Evolutionary conservation across 2,113 vertebrate genomes (phyloP).

Genomic region (Sakesphorus luctuosus): DNA sequence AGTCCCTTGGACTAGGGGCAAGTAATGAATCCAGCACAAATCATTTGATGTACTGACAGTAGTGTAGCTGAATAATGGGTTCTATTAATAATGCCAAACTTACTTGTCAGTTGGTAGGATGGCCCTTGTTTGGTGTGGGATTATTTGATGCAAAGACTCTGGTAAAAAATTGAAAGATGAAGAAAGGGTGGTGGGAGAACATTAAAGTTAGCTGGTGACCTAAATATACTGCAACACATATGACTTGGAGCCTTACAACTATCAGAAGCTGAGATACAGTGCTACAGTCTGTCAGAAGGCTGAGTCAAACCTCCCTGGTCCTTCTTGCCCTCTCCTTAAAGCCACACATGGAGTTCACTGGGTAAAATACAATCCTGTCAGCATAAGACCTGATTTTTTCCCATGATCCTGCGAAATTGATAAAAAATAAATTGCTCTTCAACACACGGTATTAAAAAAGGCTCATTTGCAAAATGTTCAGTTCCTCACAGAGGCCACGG

Average conservation of each 20-base stretch:
- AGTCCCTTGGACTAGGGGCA: constrained; percentile 21
- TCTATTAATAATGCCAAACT: constrained; percentile 19
- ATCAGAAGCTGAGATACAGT: neutral
- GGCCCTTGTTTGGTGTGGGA: neutral
- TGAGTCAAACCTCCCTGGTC: neutral
- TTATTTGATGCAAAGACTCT: neutral
- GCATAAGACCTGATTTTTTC: neutral
- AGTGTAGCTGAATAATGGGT: constrained; percentile 33
- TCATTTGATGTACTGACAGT: constrained; percentile 32
- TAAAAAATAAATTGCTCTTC: neutral
- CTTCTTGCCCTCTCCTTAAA: neutral
- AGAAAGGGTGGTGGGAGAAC: neutral
- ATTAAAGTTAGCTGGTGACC: neutral
- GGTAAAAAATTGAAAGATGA: neutral
- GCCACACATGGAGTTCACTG: neutral
- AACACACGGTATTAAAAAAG: neutral
- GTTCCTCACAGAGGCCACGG: neutral
- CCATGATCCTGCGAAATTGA: neutral
- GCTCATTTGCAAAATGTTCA: constrained; percentile 9
- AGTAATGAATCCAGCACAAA: constrained; percentile 60
- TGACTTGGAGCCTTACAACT: neutral
- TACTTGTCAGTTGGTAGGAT: neutral
- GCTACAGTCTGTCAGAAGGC: neutral
- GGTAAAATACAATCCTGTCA: neutral
- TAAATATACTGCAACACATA: neutral